A percentile compares a stretch with the other conserved stretches of the same genome.
These are phyloP conservation scores for Dione vanillae DNA, from an alignment of 2,888 invertebrate species.

Conservation along the genomic window DNA sequence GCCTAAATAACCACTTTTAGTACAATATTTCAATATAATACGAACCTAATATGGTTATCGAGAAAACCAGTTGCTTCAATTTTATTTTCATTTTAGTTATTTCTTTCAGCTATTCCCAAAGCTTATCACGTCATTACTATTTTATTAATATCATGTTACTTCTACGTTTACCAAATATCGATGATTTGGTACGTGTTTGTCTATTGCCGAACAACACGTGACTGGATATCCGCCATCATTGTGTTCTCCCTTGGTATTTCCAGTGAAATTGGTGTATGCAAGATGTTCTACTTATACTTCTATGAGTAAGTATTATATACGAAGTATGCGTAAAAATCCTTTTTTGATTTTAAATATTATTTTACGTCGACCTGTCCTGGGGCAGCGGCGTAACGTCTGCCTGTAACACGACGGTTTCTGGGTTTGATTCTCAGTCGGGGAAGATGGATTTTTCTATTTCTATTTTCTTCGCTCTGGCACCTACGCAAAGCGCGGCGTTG, in stretches of 20 bases:
- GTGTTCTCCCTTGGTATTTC: constrained; percentile 23
- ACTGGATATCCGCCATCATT: constrained; percentile 16
- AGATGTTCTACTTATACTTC: constrained; percentile 19
- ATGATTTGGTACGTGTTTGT: constrained; percentile 59
- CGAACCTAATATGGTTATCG: no score
- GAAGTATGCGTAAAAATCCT: background rate
- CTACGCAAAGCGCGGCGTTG: no score
- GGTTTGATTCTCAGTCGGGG: no score
- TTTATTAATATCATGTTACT: constrained; percentile 49
- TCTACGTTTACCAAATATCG: constrained; percentile 60
- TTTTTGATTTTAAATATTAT: background rate
- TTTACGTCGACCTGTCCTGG: no score
- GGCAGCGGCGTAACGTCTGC: no score
- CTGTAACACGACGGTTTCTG: no score
- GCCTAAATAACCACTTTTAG: no score
- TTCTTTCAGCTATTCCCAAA: constrained; percentile 53
- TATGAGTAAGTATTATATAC: background rate
- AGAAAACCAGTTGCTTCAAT: no score
- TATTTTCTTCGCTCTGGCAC: no score
- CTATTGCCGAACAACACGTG: constrained; percentile 41
- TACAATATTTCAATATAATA: no score
- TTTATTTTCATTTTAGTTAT: no score
- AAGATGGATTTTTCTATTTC: no score
- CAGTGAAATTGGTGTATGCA: constrained; percentile 41
- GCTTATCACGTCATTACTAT: constrained; percentile 52